A percentile compares a stretch with the other conserved stretches of the same genome.
These are phyloP conservation scores for Tribolium castaneum DNA, from an alignment of 1,140 invertebrate genomes.

Conservation along the genomic window DNA sequence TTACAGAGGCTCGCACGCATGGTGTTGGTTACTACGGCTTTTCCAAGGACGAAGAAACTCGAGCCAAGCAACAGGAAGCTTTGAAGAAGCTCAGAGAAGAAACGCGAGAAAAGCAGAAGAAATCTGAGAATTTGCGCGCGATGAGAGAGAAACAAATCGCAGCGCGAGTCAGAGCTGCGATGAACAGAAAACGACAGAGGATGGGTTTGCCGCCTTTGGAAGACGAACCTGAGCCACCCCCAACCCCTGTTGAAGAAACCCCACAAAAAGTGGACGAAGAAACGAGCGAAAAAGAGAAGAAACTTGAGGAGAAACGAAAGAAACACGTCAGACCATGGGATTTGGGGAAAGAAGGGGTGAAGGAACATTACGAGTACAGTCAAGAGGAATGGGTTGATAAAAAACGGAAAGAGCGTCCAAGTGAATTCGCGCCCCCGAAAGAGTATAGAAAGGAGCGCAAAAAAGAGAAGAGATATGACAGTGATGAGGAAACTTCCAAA, in stretches of 20 bases:
- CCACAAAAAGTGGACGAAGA: conserved; percentile 61
- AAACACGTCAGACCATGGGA: conserved; percentile 77
- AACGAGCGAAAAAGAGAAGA: conserved; percentile 51
- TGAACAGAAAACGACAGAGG: conserved; percentile 79
- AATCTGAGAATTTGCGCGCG: conserved; percentile 72
- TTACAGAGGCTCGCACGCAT: conserved; percentile 84
- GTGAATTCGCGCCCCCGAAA: conserved; percentile 76
- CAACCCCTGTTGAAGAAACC: conserved; percentile 63
- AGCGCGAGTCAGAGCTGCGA: conserved; percentile 81
- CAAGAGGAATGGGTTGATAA: conserved; percentile 86
- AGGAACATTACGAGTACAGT: conserved; percentile 72
- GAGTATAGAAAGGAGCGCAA: conserved; percentile 60
- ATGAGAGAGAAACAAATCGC: conserved; percentile 78
- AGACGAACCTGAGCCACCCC: conserved; percentile 67
- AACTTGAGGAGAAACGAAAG: conserved; percentile 62
- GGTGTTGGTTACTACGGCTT: conserved; percentile 92
- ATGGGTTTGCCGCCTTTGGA: conserved; percentile 77
- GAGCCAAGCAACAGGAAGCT: conserved; percentile 80
- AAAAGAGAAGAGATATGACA: conserved; percentile 45
- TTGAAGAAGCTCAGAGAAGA: conserved; percentile 77
- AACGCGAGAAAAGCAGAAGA: conserved; percentile 75
- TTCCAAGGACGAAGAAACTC: conserved; percentile 82
- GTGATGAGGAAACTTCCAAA: conserved; percentile 54
- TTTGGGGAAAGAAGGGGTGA: conserved; percentile 70
- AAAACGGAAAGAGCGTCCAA: conserved; percentile 73